Evolutionary conservation across 2,888 invertebrate species (phyloP).

Genomic region (Hyalella azteca): DNA sequence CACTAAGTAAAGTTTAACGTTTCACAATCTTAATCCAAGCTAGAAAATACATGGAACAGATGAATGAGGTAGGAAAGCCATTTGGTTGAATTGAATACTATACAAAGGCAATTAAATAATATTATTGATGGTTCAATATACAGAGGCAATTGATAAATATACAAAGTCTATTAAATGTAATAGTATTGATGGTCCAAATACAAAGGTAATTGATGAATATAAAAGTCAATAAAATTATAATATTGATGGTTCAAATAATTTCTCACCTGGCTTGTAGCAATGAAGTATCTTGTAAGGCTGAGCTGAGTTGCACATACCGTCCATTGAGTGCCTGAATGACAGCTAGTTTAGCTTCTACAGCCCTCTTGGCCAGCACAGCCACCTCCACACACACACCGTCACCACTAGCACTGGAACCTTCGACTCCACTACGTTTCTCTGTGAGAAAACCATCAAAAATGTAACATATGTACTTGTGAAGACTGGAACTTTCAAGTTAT

Average conservation of each 20-base stretch:
- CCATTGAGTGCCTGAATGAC: conserved; percentile 38
- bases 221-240: not conserved
- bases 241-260: not conserved
- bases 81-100: no score
- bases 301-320: conserved; percentile 40
- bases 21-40: no score
- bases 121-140: no score
- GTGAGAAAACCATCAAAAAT: not conserved
- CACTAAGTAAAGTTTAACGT: no score
- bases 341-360: conserved; percentile 42
- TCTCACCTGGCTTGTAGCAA: conserved; percentile 39
- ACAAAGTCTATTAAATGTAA: no score
- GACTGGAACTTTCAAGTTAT: conserved; percentile 42
- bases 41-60: no score
- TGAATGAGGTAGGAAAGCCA: no score
- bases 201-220: not conserved
- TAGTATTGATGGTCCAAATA: no score
- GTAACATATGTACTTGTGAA: not conserved
- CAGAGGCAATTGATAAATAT: no score
- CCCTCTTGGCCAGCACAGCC: conserved; percentile 42
- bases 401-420: conserved; percentile 9
- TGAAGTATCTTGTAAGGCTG: conserved; percentile 40
- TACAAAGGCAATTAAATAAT: no score
- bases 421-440: conserved; percentile 14
- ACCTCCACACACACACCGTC: conserved; percentile 34